Evolutionary conservation across 2,797 vertebrate genomes (phyloP).

Genomic region (Lagocephalus sceleratus): DNA sequence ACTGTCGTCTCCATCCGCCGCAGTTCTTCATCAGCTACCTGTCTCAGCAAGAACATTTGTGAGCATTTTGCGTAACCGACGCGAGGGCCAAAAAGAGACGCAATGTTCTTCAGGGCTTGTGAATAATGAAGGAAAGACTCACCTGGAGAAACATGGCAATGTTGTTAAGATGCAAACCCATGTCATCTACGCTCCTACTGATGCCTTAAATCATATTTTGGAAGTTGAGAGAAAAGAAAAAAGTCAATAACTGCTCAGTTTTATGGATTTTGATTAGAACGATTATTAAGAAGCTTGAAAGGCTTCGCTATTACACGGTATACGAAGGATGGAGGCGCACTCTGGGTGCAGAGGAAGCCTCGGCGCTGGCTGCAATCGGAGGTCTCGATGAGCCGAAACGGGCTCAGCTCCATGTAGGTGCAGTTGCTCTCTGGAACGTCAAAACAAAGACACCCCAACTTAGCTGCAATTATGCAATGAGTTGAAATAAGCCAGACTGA

Average conservation of each 20-base stretch:
- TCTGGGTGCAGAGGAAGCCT: conserved; percentile 66
- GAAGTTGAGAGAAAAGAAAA: background rate
- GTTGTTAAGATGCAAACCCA: rapidly evolving
- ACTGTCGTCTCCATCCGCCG: conserved; percentile 21
- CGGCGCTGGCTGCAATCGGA: conserved; percentile 58
- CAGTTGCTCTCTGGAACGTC: conserved; percentile 33
- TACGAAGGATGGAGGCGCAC: conserved; percentile 62
- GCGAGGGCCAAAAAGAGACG: background rate
- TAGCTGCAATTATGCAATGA: background rate
- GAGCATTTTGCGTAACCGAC: conserved; percentile 6
- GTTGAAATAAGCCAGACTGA: background rate
- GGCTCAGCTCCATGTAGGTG: conserved; percentile 61
- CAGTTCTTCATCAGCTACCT: conserved; percentile 33
- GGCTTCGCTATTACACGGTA: conserved; percentile 27
- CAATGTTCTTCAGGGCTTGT: background rate
- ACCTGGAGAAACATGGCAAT: background rate
- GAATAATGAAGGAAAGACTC: conserved; percentile 16
- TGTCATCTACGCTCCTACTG: background rate
- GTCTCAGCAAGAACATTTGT: conserved; percentile 19
- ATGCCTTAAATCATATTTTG: conserved; percentile 38
- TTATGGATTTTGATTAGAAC: background rate
- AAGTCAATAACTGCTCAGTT: background rate
- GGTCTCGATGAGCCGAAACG: conserved; percentile 49
- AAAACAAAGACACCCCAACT: conserved; percentile 5
- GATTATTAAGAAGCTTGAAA: no score